Conservation (phyloP, 2,888 invertebrate genomes). For the Mechanitis messenoides region DNA sequence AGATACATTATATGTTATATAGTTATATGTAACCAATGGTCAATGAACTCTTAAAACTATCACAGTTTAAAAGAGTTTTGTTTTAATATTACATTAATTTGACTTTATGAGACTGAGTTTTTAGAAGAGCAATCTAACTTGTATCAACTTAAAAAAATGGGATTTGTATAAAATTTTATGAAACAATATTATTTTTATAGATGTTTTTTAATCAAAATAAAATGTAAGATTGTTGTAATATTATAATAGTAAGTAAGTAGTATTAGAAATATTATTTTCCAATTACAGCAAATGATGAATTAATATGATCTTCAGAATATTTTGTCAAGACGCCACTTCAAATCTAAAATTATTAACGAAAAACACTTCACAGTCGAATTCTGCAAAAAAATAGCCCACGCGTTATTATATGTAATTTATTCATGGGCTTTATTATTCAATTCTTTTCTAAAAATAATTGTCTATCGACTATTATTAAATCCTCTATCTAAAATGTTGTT, state of each 20-base stretch:
- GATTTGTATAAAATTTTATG: no score
- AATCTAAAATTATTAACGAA: constrained; percentile 66
- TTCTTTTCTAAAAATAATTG: constrained; percentile 44
- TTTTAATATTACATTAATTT: no score
- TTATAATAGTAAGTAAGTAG: neutral
- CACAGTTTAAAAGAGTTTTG: no score
- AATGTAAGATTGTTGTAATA: no score
- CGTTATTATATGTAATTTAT: constrained; percentile 64
- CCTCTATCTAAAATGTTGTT: constrained; percentile 11
- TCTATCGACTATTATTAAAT: constrained; percentile 36
- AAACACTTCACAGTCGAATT: constrained; percentile 47
- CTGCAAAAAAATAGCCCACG: constrained; percentile 51
- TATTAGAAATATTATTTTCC: constrained; percentile 11
- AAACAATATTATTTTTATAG: no score
- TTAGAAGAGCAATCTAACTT: no score
- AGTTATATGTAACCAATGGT: no score
- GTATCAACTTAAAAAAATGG: no score
- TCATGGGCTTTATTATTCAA: constrained; percentile 54
- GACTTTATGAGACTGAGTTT: no score
- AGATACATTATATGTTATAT: no score
- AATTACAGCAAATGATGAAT: constrained; percentile 46
- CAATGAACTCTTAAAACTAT: no score
- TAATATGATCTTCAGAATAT: constrained; percentile 53
- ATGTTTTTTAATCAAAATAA: no score
- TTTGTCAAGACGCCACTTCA: constrained; percentile 65